phyloP scores from a whole-genome alignment of 2,113 vertebrate species.

The Psophia crepitans region DNA sequence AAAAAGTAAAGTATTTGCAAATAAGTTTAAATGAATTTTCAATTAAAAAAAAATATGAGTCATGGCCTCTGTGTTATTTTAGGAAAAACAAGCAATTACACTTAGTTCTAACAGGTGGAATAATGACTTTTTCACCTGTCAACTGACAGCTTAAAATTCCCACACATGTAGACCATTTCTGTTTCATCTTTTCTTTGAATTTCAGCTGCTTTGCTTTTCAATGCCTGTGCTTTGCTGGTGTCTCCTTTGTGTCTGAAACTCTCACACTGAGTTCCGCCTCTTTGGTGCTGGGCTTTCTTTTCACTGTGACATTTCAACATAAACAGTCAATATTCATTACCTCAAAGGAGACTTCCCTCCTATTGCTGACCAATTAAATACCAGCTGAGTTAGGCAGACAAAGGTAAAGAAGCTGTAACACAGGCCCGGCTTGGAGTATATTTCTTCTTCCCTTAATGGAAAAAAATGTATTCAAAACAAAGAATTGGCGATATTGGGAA shows the following conservation, averaged over 20 bases:
- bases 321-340: constrained; percentile 94
- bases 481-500: constrained; percentile 39
- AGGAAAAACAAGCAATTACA: constrained; percentile 64
- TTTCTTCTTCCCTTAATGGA: constrained; percentile 49
- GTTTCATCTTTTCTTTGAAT: constrained; percentile 76
- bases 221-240: constrained; percentile 81
- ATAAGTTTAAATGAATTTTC: constrained; percentile 35
- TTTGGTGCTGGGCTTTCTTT: constrained; percentile 86
- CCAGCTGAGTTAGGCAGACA: constrained; percentile 87
- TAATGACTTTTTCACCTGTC: constrained; percentile 78
- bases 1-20: constrained; percentile 33
- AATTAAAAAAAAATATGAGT: constrained; percentile 54
- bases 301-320: constrained; percentile 91
- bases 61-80: not conserved
- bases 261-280: constrained; percentile 87
- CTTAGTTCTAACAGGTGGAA: constrained; percentile 72
- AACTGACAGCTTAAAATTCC: constrained; percentile 77
- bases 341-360: constrained; percentile 90
- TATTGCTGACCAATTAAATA: constrained; percentile 94
- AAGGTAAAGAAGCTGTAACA: constrained; percentile 71
- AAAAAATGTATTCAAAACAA: constrained; percentile 65
- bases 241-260: constrained; percentile 86
- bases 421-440: constrained; percentile 46
- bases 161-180: constrained; percentile 77
- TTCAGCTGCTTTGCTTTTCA: constrained; percentile 79